These are phyloP conservation scores for Uria aalge DNA, from an alignment of 2,113 vertebrate genomes.

Conservation along the genomic window DNA sequence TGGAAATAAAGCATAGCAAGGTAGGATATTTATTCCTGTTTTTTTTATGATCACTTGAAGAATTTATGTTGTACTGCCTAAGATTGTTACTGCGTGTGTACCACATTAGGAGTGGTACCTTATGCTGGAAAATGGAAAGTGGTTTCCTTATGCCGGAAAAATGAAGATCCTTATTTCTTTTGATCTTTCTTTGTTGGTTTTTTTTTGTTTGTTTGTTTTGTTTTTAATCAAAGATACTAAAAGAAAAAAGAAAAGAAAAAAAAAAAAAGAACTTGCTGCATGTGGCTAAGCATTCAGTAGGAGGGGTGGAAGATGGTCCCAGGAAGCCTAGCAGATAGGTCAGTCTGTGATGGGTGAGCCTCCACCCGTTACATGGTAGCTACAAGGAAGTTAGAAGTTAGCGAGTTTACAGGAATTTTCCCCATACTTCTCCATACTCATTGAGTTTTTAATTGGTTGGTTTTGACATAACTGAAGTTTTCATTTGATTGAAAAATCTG, in stretches of 20 bases:
- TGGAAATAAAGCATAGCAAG: not conserved
- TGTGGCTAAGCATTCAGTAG: not conserved
- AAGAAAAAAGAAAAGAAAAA: not conserved
- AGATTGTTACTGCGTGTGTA: not conserved
- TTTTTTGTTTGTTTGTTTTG: not conserved
- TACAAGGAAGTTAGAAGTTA: not conserved
- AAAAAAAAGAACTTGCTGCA: not conserved
- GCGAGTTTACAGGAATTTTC: not conserved
- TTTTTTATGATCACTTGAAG: not conserved
- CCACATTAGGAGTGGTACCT: not conserved
- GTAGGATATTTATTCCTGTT: not conserved
- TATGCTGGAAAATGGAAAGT: not conserved
- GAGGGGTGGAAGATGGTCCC: not conserved
- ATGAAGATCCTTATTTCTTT: not conserved
- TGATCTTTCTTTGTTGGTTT: not conserved
- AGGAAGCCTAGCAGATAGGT: not conserved
- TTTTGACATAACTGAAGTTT: not conserved
- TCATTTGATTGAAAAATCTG: not conserved
- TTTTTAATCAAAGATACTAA: not conserved
- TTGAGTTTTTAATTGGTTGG: not conserved
- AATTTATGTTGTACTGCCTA: not conserved
- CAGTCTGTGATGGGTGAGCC: not conserved
- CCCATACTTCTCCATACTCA: not conserved
- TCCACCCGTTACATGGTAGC: not conserved
- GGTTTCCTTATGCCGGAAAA: not conserved